Base-by-base conservation (phyloP, 2,888 invertebrate species). In the Eucriotettix oculatus region DNA sequence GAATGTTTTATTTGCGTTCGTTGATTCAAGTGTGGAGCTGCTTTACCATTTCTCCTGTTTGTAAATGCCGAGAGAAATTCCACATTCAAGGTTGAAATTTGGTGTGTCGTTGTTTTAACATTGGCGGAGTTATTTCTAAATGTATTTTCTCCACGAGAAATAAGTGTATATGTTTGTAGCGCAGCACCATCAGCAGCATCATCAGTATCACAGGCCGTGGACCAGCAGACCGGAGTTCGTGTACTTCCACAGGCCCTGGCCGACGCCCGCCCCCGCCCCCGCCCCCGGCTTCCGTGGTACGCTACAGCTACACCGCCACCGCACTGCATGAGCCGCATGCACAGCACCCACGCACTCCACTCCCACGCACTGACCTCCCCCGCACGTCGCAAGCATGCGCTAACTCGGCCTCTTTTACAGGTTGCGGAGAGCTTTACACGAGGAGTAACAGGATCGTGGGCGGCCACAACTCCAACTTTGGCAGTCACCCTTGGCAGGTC, bases 401-500 rank as follows among this genome's bases (percentile, higher is more conserved):
- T 52, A 52, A 16, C 16, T 52, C 52, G 52, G 52, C 16, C 52
- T 16, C 29, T 12, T 48, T 48, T n/a, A 5, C 48, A 48, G 48
- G 90, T 74, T 94, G 94, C 69, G 94, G 94, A 0, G 91, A 93
- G 71, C 80, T 91, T 61, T 90, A 86, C 70, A 85, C 90, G 0
- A 79, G 94, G 52, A 89, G 90, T 42, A 92, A 93, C 71, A 80
- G 94, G 64, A 93, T 94, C 62, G 94, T 94, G 0, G 94, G 94
- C 1, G 94, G 94, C 0, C 90, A 91, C 68, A 88, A 90, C 16
- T 86, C 92, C 0, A 87, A 87, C 52, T 94, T 93, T 69, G 94
- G 90, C 2, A 88, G 90, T 11, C 92, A 93, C 75, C 94, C 94
- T 7, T 94, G 94, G 94, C 93, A 94, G 75, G 79, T 78, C 68